These are phyloP conservation scores for Drosophila mauritiana DNA, from an alignment of 1,140 invertebrate genomes.

Conservation along the genomic window DNA sequence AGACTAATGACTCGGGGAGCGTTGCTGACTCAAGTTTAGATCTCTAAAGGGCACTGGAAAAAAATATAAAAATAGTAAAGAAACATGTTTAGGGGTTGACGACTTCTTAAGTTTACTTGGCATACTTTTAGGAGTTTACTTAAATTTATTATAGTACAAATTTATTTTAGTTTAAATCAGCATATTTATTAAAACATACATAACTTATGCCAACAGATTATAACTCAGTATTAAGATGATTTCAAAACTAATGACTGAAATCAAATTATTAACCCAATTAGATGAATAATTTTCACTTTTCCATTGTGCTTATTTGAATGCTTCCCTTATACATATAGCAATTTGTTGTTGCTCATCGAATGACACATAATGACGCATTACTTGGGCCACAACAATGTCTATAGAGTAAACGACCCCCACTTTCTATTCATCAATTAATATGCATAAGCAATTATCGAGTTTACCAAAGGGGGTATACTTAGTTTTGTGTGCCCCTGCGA, in stretches of 20 bases:
- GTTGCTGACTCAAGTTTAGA: conserved; percentile 20
- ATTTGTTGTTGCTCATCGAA: conserved; percentile 18
- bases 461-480: conserved; percentile 32
- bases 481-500: conserved; percentile 4
- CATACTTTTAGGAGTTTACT: conserved; percentile 38
- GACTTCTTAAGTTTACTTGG: not conserved
- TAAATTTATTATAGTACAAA: not conserved
- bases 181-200: too few species aligned
- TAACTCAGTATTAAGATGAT: too few species aligned
- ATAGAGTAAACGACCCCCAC: conserved; percentile 23
- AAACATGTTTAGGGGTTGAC: too few species aligned
- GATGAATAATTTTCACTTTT: not conserved
- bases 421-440: conserved; percentile 70
- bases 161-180: too few species aligned
- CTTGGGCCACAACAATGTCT: conserved; percentile 14
- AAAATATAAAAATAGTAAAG: conserved; percentile 1
- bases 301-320: conserved; percentile 2
- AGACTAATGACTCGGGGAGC: conserved; percentile 33
- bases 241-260: too few species aligned
- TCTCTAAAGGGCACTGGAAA: conserved; percentile 36
- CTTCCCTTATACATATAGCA: conserved; percentile 7
- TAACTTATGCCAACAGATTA: too few species aligned
- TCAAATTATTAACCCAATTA: too few species aligned
- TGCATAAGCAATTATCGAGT: conserved; percentile 62
- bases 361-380: conserved; percentile 65